Evolutionary conservation across 2,888 invertebrate species (phyloP).

Genomic region (Tetheella fluctuosa): DNA sequence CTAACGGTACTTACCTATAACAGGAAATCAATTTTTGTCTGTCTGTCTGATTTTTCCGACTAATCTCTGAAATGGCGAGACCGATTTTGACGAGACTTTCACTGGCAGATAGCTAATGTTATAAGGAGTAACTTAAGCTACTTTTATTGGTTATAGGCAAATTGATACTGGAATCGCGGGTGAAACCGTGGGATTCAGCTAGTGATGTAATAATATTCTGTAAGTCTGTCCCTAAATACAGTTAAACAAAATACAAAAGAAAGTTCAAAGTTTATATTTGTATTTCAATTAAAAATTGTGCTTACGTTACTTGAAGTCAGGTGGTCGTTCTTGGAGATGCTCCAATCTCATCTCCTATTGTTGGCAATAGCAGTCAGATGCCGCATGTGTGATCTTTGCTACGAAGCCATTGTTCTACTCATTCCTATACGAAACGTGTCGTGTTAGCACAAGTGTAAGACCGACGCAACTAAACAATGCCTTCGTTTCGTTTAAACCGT

Average conservation of each 20-base stretch:
- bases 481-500: constrained; percentile 29
- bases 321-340: constrained; percentile 52
- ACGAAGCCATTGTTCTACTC: constrained; percentile 62
- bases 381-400: constrained; percentile 72
- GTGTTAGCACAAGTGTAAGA: constrained; percentile 65
- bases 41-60: no score
- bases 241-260: not conserved
- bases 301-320: constrained; percentile 36
- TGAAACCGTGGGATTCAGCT: no score
- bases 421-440: constrained; percentile 63
- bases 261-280: not conserved
- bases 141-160: no score
- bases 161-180: no score
- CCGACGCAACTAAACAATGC: constrained; percentile 31
- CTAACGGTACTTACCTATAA: no score
- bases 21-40: no score
- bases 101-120: no score
- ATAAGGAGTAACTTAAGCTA: no score
- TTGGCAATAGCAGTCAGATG: constrained; percentile 62
- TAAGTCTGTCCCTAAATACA: no score
- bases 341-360: constrained; percentile 67
- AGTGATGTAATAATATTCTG: no score
- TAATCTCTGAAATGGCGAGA: no score
- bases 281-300: constrained; percentile 15
- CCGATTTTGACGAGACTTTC: no score